A percentile compares a stretch with the other conserved stretches of the same genome.
phyloP scores from a whole-genome alignment of 2,797 vertebrate species.

The Acanthornis magna region DNA sequence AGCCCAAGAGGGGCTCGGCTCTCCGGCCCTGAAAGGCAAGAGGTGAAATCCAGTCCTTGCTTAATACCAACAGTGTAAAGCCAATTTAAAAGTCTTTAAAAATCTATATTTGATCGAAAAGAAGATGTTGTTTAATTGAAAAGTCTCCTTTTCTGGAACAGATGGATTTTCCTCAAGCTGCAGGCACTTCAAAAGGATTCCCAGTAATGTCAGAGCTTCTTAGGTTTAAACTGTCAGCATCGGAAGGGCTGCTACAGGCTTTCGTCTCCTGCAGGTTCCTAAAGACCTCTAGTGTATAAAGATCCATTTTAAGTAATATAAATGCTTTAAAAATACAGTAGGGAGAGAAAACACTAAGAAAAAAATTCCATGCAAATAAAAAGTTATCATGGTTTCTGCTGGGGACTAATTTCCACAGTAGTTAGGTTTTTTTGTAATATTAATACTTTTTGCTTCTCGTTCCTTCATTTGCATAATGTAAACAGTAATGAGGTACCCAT shows the following conservation, averaged over 20 bases:
- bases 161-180: constrained; percentile 49
- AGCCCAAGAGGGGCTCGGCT: not conserved
- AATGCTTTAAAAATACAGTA: constrained; percentile 51
- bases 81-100: constrained; percentile 68
- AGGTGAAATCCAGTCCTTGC: constrained; percentile 51
- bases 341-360: not conserved
- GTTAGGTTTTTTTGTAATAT: not conserved
- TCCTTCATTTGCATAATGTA: constrained; percentile 11
- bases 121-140: constrained; percentile 68
- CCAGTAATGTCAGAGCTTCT: constrained; percentile 52
- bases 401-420: not conserved
- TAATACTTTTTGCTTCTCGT: not conserved
- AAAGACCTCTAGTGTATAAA: constrained; percentile 33
- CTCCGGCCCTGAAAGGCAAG: constrained; percentile 30
- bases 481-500: not conserved
- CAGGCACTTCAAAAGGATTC: constrained; percentile 59
- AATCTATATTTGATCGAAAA: constrained; percentile 65
- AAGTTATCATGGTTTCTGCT: not conserved
- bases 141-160: constrained; percentile 63
- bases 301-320: constrained; percentile 41
- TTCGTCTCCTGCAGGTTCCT: constrained; percentile 26
- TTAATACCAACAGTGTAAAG: constrained; percentile 56
- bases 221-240: constrained; percentile 53
- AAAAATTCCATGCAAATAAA: not conserved
- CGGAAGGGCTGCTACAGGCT: constrained; percentile 17